Conservation (phyloP, 2,888 invertebrate species). For the Tinea trinotella region DNA sequence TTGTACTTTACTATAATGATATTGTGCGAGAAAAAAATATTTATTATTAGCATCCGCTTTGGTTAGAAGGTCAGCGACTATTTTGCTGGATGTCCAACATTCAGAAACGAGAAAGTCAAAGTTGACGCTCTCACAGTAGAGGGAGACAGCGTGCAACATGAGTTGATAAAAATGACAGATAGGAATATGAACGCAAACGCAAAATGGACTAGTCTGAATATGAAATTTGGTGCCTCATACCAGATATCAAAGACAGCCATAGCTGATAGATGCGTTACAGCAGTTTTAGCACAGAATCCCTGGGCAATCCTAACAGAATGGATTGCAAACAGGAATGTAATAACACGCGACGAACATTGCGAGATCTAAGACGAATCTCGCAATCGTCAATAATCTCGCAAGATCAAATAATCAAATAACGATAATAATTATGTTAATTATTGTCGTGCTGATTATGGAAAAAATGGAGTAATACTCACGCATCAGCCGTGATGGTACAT, state of each 20-base stretch:
- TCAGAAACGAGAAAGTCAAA: slow-evolving; percentile 22
- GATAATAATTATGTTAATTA: too few relatives aligned
- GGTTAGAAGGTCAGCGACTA: slow-evolving; percentile 12
- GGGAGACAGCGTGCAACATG: slow-evolving; percentile 15
- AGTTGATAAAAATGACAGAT: not conserved
- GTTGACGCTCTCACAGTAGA: slow-evolving; percentile 21
- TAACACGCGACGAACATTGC: too few relatives aligned
- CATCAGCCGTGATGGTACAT: too few relatives aligned
- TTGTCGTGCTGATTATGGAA: too few relatives aligned
- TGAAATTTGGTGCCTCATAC: slow-evolving; percentile 15
- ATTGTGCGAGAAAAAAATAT: too few relatives aligned
- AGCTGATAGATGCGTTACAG: not conserved
- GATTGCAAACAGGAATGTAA: slow-evolving; percentile 1
- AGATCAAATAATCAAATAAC: too few relatives aligned
- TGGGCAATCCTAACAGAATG: not conserved
- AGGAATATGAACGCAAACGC: not conserved
- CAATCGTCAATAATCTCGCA: too few relatives aligned
- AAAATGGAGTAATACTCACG: too few relatives aligned
- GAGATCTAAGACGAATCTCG: too few relatives aligned
- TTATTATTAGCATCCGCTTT: too few relatives aligned
- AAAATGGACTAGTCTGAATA: not conserved
- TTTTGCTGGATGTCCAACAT: slow-evolving; percentile 21
- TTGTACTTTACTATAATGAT: too few relatives aligned
- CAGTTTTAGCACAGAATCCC: too few relatives aligned
- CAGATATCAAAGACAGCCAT: not conserved